Percentiles rank a stretch among this genome's conserved stretches.
phyloP scores from a whole-genome alignment of 2,888 invertebrate species.

The Pseudococcus viburni region DNA sequence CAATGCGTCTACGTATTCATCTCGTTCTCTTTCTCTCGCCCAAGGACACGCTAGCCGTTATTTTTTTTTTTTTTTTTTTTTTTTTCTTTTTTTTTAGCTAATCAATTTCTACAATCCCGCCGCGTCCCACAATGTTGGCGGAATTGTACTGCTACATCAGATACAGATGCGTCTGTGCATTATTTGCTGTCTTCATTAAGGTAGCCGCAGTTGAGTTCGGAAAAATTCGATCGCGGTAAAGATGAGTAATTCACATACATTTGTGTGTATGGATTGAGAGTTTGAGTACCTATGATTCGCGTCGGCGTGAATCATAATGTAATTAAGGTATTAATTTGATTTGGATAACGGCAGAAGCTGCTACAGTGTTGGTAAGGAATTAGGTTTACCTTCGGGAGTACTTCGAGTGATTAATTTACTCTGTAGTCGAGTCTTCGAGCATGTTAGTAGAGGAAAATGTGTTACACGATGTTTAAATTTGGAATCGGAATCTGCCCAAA shows the following conservation, averaged over 20 bases:
- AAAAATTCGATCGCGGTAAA: background rate
- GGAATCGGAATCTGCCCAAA: no score
- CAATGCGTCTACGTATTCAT: slow-evolving; percentile 12
- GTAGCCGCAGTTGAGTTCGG: background rate
- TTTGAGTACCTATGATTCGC: background rate
- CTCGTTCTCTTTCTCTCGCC: background rate
- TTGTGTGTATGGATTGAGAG: no score
- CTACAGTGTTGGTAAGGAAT: no score
- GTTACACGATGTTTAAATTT: no score
- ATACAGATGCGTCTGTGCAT: no score
- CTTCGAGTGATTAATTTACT: no score
- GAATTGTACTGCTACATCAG: background rate
- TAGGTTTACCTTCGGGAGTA: no score
- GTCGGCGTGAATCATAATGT: background rate
- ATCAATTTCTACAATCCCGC: background rate
- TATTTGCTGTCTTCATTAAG: no score
- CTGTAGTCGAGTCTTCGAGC: no score
- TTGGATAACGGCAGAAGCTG: background rate
- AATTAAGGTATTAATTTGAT: background rate
- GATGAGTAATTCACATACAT: background rate
- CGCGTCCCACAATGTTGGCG: background rate
- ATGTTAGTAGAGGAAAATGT: no score
- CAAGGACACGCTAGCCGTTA: slow-evolving; percentile 26
- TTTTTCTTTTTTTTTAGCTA: no score
- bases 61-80: no score